phyloP scores from a whole-genome alignment of 2,888 invertebrate species.

The Lycaena phlaeas region DNA sequence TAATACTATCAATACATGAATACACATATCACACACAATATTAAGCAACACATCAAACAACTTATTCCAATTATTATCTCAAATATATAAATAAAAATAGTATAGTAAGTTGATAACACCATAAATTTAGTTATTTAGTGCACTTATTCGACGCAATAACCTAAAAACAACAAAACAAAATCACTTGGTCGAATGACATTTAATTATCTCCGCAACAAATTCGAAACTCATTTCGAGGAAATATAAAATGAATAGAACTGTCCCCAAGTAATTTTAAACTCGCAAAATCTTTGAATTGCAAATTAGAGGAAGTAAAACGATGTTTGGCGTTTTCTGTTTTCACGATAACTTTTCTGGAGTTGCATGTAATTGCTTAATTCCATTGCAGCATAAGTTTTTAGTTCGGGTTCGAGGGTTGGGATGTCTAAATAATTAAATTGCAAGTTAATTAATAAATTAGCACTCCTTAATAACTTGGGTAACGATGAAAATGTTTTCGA shows the following conservation, averaged over 20 bases:
- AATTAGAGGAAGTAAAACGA: conserved; percentile 47
- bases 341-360: conserved; percentile 46
- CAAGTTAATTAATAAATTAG: conserved; percentile 15
- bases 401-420: not conserved
- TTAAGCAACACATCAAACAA: no score
- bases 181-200: conserved; percentile 1
- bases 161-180: no score
- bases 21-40: no score
- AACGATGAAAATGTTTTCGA: no score
- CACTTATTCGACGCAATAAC: no score
- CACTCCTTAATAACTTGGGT: conserved; percentile 11
- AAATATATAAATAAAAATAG: no score
- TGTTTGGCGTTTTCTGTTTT: conserved; percentile 53
- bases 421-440: not conserved
- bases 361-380: conserved; percentile 62
- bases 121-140: no score
- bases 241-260: conserved; percentile 23
- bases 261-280: conserved; percentile 37
- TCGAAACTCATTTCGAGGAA: conserved; percentile 20
- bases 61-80: no score
- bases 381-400: conserved; percentile 29
- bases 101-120: no score
- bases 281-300: conserved; percentile 51
- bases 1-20: no score
- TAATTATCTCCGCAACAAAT: conserved; percentile 6